Conservation (phyloP, 2,797 vertebrate genomes). For the Odontamblyopus rebecca region DNA sequence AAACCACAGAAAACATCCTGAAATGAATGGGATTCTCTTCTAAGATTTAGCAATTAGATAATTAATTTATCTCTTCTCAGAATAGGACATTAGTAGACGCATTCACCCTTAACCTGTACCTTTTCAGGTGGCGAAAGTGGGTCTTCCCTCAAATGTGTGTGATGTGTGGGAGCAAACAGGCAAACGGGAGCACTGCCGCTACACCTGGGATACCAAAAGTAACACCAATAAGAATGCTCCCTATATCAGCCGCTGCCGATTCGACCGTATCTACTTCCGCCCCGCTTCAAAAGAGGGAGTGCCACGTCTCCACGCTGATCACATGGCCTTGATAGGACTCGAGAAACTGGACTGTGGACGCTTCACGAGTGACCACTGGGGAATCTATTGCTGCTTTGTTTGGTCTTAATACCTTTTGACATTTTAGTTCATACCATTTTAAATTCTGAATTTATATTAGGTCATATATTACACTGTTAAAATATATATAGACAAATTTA, state of each 20-base stretch:
- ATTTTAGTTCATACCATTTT: too few relatives aligned
- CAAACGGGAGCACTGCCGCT: slow-evolving; percentile 87
- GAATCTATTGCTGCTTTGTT: slow-evolving; percentile 86
- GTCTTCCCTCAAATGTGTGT: slow-evolving; percentile 76
- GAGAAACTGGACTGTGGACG: slow-evolving; percentile 93
- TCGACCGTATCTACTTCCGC: slow-evolving; percentile 88
- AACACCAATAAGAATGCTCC: slow-evolving; percentile 83
- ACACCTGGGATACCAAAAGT: slow-evolving; percentile 92
- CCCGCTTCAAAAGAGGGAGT: slow-evolving; percentile 61
- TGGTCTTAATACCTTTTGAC: slow-evolving; percentile 11
- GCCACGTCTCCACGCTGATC: slow-evolving; percentile 77
- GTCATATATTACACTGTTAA: too few relatives aligned
- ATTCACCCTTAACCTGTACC: not conserved
- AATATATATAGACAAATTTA: not conserved
- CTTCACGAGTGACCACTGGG: slow-evolving; percentile 96
- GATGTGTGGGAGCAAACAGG: slow-evolving; percentile 90
- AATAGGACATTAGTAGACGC: not conserved
- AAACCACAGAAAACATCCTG: too few relatives aligned
- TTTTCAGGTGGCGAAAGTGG: slow-evolving; percentile 83
- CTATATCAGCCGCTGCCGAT: slow-evolving; percentile 83
- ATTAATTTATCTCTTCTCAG: not conserved
- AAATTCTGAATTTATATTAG: too few relatives aligned
- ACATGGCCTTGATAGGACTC: slow-evolving; percentile 87
- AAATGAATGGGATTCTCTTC: too few relatives aligned
- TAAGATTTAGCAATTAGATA: too few relatives aligned